Evolutionary conservation across 2,888 invertebrate species (phyloP).

Genomic region (Drosophila trichaetosa): DNA sequence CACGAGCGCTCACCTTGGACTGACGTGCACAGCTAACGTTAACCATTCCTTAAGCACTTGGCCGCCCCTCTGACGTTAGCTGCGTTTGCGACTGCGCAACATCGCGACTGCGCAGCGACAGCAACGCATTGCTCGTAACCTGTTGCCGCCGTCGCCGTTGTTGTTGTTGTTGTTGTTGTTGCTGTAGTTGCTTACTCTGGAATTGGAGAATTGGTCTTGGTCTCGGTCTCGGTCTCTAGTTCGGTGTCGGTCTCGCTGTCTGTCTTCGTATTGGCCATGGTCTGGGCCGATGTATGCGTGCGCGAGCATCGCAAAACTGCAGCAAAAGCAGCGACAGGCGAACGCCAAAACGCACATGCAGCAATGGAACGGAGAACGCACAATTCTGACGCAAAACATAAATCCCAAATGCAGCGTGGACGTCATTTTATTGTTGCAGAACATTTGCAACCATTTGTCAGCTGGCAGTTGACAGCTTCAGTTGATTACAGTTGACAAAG

Average conservation of each 20-base stretch:
- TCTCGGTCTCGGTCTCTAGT: constrained; percentile 10
- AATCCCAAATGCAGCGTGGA: constrained; percentile 9
- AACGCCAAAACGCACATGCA: constrained; percentile 20
- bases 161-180: background rate
- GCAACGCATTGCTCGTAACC: constrained; percentile 63
- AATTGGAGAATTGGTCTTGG: constrained; percentile 39
- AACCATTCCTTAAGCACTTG: constrained; percentile 84
- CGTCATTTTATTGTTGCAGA: constrained; percentile 16
- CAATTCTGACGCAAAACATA: constrained; percentile 16
- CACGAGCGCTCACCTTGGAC: constrained; percentile 84
- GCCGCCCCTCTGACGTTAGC: constrained; percentile 36
- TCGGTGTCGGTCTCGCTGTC: constrained; percentile 24
- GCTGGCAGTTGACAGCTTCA: constrained; percentile 2
- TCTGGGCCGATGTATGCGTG: constrained; percentile 25
- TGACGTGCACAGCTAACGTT: constrained; percentile 81
- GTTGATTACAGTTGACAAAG: background rate
- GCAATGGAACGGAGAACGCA: constrained; percentile 17
- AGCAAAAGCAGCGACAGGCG: constrained; percentile 25
- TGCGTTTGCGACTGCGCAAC: constrained; percentile 43
- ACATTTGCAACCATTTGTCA: constrained; percentile 21
- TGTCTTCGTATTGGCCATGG: constrained; percentile 41
- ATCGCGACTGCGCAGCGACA: constrained; percentile 46
- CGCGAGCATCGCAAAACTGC: constrained; percentile 31
- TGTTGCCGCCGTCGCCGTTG: constrained; percentile 47
- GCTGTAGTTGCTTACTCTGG: constrained; percentile 43